A percentile compares a stretch with the other conserved stretches of the same genome.
Conservation (phyloP, 2,113 vertebrate species). For the Potamarius usumacintae region DNA sequence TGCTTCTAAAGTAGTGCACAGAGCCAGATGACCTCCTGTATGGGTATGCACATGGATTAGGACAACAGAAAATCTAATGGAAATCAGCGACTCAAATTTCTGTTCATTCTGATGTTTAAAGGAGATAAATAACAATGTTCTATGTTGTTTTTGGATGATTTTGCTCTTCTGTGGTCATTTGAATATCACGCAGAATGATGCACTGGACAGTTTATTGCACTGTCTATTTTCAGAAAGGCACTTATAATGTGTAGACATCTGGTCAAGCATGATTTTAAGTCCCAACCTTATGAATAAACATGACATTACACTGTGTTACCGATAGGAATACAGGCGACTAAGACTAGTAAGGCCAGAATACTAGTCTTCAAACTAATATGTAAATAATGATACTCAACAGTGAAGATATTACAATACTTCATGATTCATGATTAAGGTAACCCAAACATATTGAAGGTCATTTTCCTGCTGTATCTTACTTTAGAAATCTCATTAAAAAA, state of each 20-base stretch:
- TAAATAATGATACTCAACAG: not conserved
- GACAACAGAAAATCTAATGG: not conserved
- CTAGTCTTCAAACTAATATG: not conserved
- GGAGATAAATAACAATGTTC: not conserved
- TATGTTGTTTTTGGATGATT: not conserved
- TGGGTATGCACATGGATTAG: not conserved
- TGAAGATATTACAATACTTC: not conserved
- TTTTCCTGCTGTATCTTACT: not conserved
- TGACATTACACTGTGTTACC: not conserved
- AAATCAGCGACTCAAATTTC: not conserved
- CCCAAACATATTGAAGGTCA: not conserved
- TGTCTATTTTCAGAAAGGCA: slow-evolving; percentile 21
- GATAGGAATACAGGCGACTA: not conserved
- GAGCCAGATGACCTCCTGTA: not conserved
- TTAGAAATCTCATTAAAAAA: not conserved
- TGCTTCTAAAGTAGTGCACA: not conserved
- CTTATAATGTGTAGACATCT: slow-evolving; percentile 1
- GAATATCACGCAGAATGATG: not conserved
- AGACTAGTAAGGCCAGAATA: not conserved
- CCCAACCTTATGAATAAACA: not conserved
- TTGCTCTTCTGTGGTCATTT: not conserved
- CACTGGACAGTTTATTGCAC: not conserved
- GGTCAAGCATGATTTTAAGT: not conserved
- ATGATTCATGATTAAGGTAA: not conserved
- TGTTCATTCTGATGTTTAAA: not conserved